These are phyloP conservation scores for Phaedon cochleariae DNA, from an alignment of 2,888 invertebrate species.

Conservation along the genomic window DNA sequence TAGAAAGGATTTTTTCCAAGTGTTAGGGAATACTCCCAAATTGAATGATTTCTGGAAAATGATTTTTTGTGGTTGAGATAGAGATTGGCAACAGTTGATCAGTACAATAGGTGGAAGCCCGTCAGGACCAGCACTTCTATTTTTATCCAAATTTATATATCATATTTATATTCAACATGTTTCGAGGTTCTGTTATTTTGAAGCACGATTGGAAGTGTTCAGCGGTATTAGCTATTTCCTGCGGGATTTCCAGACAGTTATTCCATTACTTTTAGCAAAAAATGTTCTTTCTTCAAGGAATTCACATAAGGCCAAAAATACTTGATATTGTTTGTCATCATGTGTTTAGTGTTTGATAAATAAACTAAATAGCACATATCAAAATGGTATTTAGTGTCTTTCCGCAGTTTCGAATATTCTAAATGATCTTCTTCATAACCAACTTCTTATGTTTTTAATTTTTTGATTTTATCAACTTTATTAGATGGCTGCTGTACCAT, in stretches of 20 bases:
- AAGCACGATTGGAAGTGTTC: slow-evolving; percentile 16
- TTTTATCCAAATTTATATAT: neutral
- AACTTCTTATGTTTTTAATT: neutral
- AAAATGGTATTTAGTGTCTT: slow-evolving; percentile 10
- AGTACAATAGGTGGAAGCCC: slow-evolving; percentile 12
- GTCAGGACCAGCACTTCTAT: slow-evolving; percentile 14
- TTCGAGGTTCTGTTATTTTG: neutral
- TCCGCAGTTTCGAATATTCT: slow-evolving; percentile 4
- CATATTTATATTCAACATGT: neutral
- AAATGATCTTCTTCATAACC: neutral
- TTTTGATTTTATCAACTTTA: slow-evolving; percentile 5
- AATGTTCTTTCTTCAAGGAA: slow-evolving; percentile 5
- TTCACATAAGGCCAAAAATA: slow-evolving; percentile 11
- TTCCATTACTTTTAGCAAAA: slow-evolving; percentile 3
- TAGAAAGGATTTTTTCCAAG: slow-evolving; percentile 15
- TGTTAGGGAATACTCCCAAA: slow-evolving; percentile 3
- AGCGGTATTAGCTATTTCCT: slow-evolving; percentile 4
- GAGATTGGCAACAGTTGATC: neutral
- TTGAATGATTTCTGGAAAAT: slow-evolving; percentile 7
- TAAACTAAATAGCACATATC: slow-evolving; percentile 9
- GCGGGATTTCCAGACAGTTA: neutral
- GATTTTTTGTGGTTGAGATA: slow-evolving; percentile 4
- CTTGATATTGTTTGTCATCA: slow-evolving; percentile 5
- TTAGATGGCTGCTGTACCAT: slow-evolving; percentile 3
- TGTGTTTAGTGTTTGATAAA: slow-evolving; percentile 7